Evolutionary conservation across 2,888 invertebrate genomes (phyloP), one percentile per base, ranked within the genome.

Genomic region (Pristionchus arcanus): DNA sequence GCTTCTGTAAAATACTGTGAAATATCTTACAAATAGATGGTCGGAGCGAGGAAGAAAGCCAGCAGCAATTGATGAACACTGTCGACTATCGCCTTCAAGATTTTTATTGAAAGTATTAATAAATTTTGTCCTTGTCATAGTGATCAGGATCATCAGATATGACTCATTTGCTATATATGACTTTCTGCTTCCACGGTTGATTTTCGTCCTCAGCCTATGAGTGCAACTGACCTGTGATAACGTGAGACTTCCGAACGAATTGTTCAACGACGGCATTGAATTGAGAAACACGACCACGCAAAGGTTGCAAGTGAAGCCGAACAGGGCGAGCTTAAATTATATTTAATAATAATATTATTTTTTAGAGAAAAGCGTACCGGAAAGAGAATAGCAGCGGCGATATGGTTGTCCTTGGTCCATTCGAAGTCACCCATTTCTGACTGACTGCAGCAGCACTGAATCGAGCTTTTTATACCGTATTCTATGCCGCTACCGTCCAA

Each of bases 281-380:
- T 88, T 90, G 42, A 91, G 91, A 53, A 91, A 74, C 25, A 91
- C 74, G 13, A 91, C 91, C 9, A 92, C 91, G 7, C 90, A 90
- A 90, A 91, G 91, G 53, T 92, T 92, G 89, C 90, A 90, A 1
- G 71, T 71, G 53, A 92, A 90, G 28, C 92, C 92, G 42, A 91
- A 37, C 19, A 91, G 71, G 4, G 91, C 91, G 0, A 91, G 21
- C 92, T 92, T 71, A 42, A 42, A 77, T n/a, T n/a, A 28, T 28
- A 21, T n/a, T 31, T 31, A 31, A 28, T 28, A 71, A 71, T 5
- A 13, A 28, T 28, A 66, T 15, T 34, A 34, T 37, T 28, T 7
- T 68, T 15, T 25, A 42, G 21, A 31, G 2, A 31, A 31, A 4
- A 25, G 37, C 13, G 5, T 42, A 77, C 77, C 77, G 77, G 77